Percentiles rank a stretch among this genome's conserved stretches.
Conservation (phyloP, 2,888 invertebrate species). For the Pediacus dermestoides region DNA sequence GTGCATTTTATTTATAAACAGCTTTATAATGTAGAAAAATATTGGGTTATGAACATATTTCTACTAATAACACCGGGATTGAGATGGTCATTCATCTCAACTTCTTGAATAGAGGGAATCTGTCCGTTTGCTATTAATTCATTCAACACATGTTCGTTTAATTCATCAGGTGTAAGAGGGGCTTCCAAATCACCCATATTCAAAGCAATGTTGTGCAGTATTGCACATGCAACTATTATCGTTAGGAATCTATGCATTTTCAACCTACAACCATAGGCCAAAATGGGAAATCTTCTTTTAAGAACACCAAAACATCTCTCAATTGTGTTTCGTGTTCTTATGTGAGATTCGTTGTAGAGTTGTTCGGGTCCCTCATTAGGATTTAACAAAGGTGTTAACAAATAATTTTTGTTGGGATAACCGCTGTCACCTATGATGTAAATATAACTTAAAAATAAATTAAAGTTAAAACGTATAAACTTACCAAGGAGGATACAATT, state of each 20-base stretch:
- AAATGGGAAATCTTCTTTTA: too few species aligned
- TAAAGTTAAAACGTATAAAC: too few species aligned
- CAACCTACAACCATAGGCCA: not conserved
- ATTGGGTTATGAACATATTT: too few species aligned
- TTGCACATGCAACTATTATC: slow-evolving; percentile 7
- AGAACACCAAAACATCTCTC: not conserved
- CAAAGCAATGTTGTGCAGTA: slow-evolving; percentile 12
- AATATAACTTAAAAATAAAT: slow-evolving; percentile 4
- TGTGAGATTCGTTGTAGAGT: slow-evolving; percentile 10
- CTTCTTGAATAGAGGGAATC: too few species aligned
- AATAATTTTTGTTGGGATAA: slow-evolving; percentile 1
- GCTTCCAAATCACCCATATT: slow-evolving; percentile 11
- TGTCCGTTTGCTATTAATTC: too few species aligned
- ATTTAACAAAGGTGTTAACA: slow-evolving; percentile 5
- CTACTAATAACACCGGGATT: too few species aligned
- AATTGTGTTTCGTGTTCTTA: slow-evolving; percentile 8
- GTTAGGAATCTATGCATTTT: slow-evolving; percentile 5
- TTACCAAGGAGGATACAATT: slow-evolving; percentile 16
- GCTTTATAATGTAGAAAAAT: too few species aligned
- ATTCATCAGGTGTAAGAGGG: too few species aligned
- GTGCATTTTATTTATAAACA: too few species aligned
- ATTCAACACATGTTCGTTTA: too few species aligned
- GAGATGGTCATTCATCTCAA: too few species aligned
- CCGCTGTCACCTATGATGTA: slow-evolving; percentile 10
- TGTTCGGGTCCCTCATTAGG: slow-evolving; percentile 5